These are phyloP conservation scores for Mimas tiliae DNA, from an alignment of 2,888 invertebrate species.

Conservation along the genomic window DNA sequence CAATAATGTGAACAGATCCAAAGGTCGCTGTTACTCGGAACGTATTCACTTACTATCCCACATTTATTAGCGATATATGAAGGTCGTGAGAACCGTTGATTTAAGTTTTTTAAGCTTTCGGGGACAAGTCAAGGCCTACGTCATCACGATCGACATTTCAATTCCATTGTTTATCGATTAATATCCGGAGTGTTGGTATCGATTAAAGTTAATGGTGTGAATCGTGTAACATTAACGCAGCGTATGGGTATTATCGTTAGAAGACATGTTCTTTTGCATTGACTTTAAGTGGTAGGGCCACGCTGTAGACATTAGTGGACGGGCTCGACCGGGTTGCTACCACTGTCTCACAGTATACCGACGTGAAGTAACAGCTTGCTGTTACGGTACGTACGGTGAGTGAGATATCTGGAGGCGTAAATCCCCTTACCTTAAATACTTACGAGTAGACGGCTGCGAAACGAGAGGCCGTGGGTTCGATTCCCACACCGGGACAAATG, in stretches of 20 bases:
- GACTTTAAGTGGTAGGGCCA: too few relatives aligned
- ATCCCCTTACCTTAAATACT: too few relatives aligned
- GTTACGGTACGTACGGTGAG: too few relatives aligned
- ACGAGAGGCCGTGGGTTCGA: too few relatives aligned
- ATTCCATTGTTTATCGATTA: conserved; percentile 14
- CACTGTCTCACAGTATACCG: too few relatives aligned
- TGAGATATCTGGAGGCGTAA: too few relatives aligned
- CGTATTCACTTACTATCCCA: conserved; percentile 19
- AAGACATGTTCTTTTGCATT: neutral
- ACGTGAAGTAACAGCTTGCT: too few relatives aligned
- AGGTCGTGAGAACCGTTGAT: conserved; percentile 32
- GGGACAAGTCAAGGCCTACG: conserved; percentile 24
- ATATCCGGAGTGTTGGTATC: neutral
- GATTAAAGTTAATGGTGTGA: conserved; percentile 7
- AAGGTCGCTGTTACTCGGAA: conserved; percentile 22
- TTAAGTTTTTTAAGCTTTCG: conserved; percentile 29
- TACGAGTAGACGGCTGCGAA: too few relatives aligned
- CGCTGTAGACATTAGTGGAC: too few relatives aligned
- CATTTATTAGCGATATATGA: conserved; percentile 18
- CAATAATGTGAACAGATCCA: conserved; percentile 28
- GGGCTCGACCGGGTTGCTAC: too few relatives aligned
- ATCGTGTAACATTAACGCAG: conserved; percentile 8
- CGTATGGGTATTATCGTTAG: neutral
- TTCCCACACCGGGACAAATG: too few relatives aligned
- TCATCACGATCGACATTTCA: conserved; percentile 22